Evolutionary conservation across 2,113 vertebrate species (phyloP), one percentile per base, ranked within the genome.

Genomic region (Platichthys flesus): DNA sequence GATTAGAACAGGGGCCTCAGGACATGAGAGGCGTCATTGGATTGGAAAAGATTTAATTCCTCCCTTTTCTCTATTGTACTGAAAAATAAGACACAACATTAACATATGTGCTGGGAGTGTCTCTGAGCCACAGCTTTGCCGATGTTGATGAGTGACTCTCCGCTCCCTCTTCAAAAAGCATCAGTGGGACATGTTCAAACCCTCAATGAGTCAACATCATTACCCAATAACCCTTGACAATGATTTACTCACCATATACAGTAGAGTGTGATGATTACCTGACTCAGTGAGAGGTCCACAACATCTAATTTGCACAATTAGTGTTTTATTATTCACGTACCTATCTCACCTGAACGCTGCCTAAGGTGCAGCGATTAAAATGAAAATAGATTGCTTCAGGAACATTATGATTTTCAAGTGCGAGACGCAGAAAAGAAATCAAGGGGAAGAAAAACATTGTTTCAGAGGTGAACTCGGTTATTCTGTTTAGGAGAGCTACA

Each of bases 271-370:
- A 77, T 74, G 85, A 91, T 85, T 85, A 59, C 23, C 78, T 83
- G 84, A 85, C 88, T 88, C 85, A 78, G 72, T 71, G 77, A 83
- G 79, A 83, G 67, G 87, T 78, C 72, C 67, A 55, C 82, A 85
- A 74, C 81, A 81, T 85, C 85, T 91, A 67, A 88, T 88, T 88
- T 88, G 87, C 66, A 63, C 79, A 87, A 84, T 87, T 86, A 85
- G 67, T 23, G 1, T 81, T 79, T 89, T 78, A 90, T 89, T 88
- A 89, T 74, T 85, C 85, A 85, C 31, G 21, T 67, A 62, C 45
- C 69, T 67, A 51, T 55, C 65, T 85, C 78, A 79, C 71, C 79
- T 83, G 57, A 78, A 40, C 65, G 56, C 68, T 64, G 66, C 82
- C 67, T 67, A 42, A 79, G 45, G 77, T 87, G 60, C 42, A 52